Base-by-base conservation (phyloP, 2,888 invertebrate species). In the Platycheirus albimanus region DNA sequence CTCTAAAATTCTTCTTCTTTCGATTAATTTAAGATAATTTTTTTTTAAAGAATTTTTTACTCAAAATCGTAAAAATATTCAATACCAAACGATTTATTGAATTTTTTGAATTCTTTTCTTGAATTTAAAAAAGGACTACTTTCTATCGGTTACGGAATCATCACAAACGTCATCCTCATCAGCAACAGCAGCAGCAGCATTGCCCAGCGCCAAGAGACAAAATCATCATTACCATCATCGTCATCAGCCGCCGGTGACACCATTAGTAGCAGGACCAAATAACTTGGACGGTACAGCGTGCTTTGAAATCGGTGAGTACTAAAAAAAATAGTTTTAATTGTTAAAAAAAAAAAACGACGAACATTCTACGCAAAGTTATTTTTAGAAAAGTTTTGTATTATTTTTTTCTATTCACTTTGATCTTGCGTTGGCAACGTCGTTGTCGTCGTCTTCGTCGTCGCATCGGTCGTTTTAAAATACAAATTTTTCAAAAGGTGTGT, bases 221-320 rank as follows among this genome's bases (percentile, higher is more conserved):
- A 84, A 84, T 47, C 80, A 80, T 67, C 76, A 76, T 52, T 84
- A 80, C 20, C 75, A 80, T 64, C 80, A 80, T 72, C 71, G 75
- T 33, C 75, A 84, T 58, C 80, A 80, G 36, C 75, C 80, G 61
- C 81, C 80, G 54, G 71, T 77, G 74, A 70, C 71, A 74, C 77
- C 83, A 78, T 67, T 83, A 64, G 64, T 19, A n/a, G 72, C 80
- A 70, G 81, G 72, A 69, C 74, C 83, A 64, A 76, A 49, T 66
- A 78, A 81, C 8, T 71, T 76, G 49, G 80, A 76, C 54, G 85
- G 83, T 71, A 58, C 85, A 75, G 67, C 86, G 77, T 87, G 87
- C 67, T 87, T 86, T 81, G 87, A 87, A 70, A 79, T 86, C 70
- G 87, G 87, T 86, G 80, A 86, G 84, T 85, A 64, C 24, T 3